Conservation (phyloP, 2,113 vertebrate species). For the Oophaga pumilio region DNA sequence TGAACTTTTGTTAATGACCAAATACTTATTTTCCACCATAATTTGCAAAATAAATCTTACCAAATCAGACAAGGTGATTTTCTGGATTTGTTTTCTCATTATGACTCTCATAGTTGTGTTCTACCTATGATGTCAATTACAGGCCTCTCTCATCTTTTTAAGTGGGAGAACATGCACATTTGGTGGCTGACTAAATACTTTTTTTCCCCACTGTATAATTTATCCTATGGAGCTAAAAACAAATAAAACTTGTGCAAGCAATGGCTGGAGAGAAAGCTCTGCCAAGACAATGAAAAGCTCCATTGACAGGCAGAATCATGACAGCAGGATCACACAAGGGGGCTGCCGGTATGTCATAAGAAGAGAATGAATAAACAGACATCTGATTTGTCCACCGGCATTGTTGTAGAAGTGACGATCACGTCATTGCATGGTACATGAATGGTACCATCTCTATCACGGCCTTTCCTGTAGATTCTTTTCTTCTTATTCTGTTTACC, state of each 20-base stretch:
- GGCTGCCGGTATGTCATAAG: constrained; percentile 6
- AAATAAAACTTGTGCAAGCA: neutral
- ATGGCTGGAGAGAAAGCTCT: neutral
- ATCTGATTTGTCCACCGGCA: constrained; percentile 1
- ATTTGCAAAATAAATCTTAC: too few species aligned
- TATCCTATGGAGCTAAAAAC: neutral
- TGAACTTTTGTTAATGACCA: too few species aligned
- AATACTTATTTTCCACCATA: too few species aligned
- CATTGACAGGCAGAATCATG: neutral
- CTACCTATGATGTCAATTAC: too few species aligned
- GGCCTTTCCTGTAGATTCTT: constrained; percentile 16
- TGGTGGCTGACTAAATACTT: too few species aligned
- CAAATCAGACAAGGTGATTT: too few species aligned
- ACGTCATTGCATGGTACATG: constrained; percentile 35
- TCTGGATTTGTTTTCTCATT: too few species aligned
- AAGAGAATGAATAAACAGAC: constrained; percentile 45
- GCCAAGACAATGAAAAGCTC: constrained; percentile 30
- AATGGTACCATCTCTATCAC: constrained; percentile 25
- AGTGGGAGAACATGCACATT: too few species aligned
- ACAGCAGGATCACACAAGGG: constrained; percentile 2
- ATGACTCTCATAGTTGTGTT: too few species aligned
- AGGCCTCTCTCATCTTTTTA: too few species aligned
- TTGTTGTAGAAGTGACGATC: constrained; percentile 32
- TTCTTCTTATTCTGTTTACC: constrained; percentile 16
- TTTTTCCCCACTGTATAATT: too few species aligned